Base-by-base conservation (phyloP, 2,113 vertebrate species). In the Phocoena phocoena region DNA sequence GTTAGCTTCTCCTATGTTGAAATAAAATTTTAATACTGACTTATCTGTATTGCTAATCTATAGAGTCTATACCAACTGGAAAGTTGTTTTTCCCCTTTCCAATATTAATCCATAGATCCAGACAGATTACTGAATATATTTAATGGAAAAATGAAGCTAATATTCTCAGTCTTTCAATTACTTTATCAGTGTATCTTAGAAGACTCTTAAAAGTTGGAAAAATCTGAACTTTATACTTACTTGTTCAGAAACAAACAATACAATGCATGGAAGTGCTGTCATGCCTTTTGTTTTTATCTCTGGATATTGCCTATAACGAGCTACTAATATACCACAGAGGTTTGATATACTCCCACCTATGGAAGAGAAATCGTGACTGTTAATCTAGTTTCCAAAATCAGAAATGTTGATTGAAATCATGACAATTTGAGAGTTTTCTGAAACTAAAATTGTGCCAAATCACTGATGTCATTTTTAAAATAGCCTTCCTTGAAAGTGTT, bases 161-260 rank as follows among this genome's bases (percentile, higher is more conserved):
- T 55, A 67, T 28, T 83, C 36, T 92, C n/a, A 62, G 2, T 33
- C 23, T 90, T 53, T 67, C 26, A 67, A 3, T 47, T 58, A 84
- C 15, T 85, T 74, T 68, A 67, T 93, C 25, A 76, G 50, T 50
- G 60, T 82, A 93, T 36, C 50, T 81, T n/a, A 60, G 21, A 80
- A 36, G 58, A 76, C 20, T 86, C 28, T 62, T 53, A 70, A n/a
- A 91, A 76, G 14, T 55, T 91, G 53, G 60, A 70, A 95, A 96
- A 92, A 88, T 31, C 15, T 60, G 9, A 6, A n/a, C 28, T 77
- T 79, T 44, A 41, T 71, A 96, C 85, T 98, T 98, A 99, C 93
- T 18, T 98, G 98, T 95, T 98, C 97, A 31, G 99, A 99, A 67
- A 99, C 98, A 97, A 99, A 99, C n/a, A 99, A 53, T 2, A 92